Evolutionary conservation across 2,888 invertebrate species (phyloP).

Genomic region (Acrobeloides nanus): DNA sequence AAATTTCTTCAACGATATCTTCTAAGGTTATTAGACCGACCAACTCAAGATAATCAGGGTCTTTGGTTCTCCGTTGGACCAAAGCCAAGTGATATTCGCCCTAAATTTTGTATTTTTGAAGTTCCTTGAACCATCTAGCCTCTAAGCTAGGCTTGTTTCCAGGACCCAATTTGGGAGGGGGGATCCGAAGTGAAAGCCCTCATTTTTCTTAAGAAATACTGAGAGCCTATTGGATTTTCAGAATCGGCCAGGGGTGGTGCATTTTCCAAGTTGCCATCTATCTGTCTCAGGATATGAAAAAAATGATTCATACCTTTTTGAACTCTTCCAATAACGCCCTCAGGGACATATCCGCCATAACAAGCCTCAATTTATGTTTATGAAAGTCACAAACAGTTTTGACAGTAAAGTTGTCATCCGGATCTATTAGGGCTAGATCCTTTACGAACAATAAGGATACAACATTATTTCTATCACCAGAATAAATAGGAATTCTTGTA

Average conservation of each 20-base stretch:
- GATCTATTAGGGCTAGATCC: constrained; percentile 93
- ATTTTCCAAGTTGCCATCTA: too few relatives aligned
- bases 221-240: too few relatives aligned
- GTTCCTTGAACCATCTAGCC: too few relatives aligned
- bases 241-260: too few relatives aligned
- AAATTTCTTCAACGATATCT: constrained; percentile 33
- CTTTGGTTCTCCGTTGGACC: constrained; percentile 78
- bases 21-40: constrained; percentile 79
- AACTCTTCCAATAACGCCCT: constrained; percentile 93
- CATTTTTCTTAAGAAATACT: too few relatives aligned
- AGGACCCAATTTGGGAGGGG: too few relatives aligned
- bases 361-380: constrained; percentile 88
- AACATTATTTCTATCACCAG: constrained; percentile 34
- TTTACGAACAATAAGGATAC: constrained; percentile 73
- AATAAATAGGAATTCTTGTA: constrained; percentile 84
- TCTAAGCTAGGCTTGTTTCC: too few relatives aligned
- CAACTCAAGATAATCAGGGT: constrained; percentile 86
- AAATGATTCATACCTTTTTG: constrained; percentile 63
- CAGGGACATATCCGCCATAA: constrained; percentile 87
- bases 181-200: too few relatives aligned
- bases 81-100: constrained; percentile 65
- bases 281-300: background rate
- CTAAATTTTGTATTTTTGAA: too few relatives aligned
- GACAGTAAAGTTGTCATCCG: constrained; percentile 77
- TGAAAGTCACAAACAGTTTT: constrained; percentile 58